Conservation (phyloP, 2,113 vertebrate species). For the Tapirus terrestris region DNA sequence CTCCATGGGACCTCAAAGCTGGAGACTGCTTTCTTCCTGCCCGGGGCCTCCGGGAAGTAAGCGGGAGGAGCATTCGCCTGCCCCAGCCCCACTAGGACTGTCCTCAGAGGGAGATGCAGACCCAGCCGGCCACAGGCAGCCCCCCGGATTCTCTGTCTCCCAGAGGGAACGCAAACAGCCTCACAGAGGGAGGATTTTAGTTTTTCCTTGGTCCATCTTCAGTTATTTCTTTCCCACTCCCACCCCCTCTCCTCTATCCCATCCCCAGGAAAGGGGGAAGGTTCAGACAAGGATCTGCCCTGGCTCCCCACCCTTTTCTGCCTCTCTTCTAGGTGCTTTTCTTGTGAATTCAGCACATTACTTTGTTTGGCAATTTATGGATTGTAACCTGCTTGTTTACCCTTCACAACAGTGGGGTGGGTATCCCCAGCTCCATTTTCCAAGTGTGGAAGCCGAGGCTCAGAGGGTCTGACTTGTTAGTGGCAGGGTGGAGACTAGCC, state of each 20-base stretch:
- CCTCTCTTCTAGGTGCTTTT: not conserved
- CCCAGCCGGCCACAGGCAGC: not conserved
- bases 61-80: rapidly evolving
- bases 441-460: not conserved
- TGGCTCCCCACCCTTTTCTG: not conserved
- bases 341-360: not conserved
- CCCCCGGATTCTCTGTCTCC: not conserved
- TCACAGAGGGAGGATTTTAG: not conserved
- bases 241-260: not conserved
- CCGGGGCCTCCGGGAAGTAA: not conserved
- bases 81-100: not conserved
- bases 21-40: not conserved
- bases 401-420: not conserved
- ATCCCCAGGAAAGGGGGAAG: not conserved
- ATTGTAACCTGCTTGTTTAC: not conserved
- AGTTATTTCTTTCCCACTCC: not conserved
- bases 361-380: not conserved
- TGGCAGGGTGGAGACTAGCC: not conserved
- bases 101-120: not conserved
- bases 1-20: not conserved
- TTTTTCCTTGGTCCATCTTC: not conserved
- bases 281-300: not conserved
- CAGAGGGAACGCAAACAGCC: not conserved
- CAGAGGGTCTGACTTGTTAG: not conserved
- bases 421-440: not conserved